Conservation (phyloP, 1,140 invertebrate genomes). For the Brachionus plicatilis region DNA sequence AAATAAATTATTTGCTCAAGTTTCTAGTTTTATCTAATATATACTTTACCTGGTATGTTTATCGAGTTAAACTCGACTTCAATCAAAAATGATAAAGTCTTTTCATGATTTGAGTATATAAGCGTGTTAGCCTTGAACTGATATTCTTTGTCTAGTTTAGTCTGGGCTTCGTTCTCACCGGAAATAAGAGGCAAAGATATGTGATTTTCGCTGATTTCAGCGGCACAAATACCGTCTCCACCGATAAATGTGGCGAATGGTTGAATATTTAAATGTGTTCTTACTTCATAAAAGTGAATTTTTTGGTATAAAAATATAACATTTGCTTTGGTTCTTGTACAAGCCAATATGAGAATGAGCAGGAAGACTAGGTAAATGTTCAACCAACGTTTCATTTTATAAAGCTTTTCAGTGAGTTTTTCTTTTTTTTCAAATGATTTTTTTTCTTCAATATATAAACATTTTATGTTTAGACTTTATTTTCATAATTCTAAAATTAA, state of each 20-base stretch:
- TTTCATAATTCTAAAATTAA: slow-evolving; percentile 16
- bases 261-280: neutral
- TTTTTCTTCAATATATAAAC: neutral
- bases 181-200: neutral
- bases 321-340: neutral
- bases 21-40: neutral
- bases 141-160: neutral
- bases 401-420: neutral
- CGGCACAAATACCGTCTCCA: neutral
- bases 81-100: neutral
- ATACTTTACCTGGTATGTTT: neutral
- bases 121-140: neutral
- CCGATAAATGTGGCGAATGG: neutral
- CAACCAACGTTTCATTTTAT: neutral
- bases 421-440: neutral
- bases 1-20: neutral
- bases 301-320: neutral
- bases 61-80: neutral
- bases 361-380: neutral
- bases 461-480: neutral
- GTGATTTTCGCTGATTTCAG: neutral
- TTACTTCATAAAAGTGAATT: slow-evolving; percentile 6
- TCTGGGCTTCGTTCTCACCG: neutral
- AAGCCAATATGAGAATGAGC: neutral
- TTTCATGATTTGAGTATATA: slow-evolving; percentile 10